Base-by-base conservation (phyloP, 2,888 invertebrate species). In the Homarus gammarus region DNA sequence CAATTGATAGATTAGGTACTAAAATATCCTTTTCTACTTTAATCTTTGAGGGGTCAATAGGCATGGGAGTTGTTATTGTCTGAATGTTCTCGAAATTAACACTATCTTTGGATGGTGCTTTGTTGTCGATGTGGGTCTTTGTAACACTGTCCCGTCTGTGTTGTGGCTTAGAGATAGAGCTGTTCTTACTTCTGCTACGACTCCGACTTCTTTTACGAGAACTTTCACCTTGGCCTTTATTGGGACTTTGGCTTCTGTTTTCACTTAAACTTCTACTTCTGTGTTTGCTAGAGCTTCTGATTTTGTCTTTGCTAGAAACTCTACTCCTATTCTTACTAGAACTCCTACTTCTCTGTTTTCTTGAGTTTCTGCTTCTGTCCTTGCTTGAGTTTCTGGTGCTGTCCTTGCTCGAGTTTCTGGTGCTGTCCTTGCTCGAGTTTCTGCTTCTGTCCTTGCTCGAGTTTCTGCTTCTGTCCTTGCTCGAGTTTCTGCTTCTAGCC, bases 41-140 rank as follows among this genome's bases (percentile, higher is more conserved):
- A 36, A 88, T 88, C 40, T 75, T 77, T 12, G 83, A 64, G 1
- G 83, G 82, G 36, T 88, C 87, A 6, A 88, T 38, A 6, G 87
- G 87, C 87, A 88, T 83, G 15, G 87, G 87, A 36, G 75, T 83
- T 75, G 87, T 83, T 12, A 83, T n/a, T 22, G 77, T 31, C n/a
- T 75, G 64, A 22, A 15, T 36, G 18, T 64, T 84, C 36, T 73
- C 73, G 36, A 40, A 18, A n/a, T 18, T 12, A 15, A 18, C 56
- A 56, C 27, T 49, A 12, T 75, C 40, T 27, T 75, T 75, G 75
- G 64, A 6, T 64, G 64, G 27, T 27, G 6, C 1, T 1, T 27
- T 64, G 10, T 27, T 70, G 31, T 64, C 27, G 44, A 31, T 38
- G 22, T 75, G 38, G 33, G 79, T 40, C 8, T 38, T 64, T 15